Evolutionary conservation across 1,140 invertebrate species (phyloP).

Genomic region (Propsilocerus akamusi): DNA sequence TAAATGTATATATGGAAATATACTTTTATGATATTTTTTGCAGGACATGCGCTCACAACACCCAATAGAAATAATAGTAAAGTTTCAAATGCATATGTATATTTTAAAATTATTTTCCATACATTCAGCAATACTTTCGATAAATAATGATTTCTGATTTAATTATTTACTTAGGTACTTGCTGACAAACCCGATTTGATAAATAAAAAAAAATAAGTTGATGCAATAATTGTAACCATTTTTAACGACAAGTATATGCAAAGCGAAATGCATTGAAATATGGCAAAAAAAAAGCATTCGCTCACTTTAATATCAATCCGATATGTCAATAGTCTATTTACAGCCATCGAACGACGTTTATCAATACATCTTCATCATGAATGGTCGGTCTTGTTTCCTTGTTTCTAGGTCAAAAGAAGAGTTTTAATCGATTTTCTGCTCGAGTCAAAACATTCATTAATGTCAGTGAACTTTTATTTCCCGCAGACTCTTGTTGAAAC

Average conservation of each 20-base stretch:
- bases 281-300: neutral
- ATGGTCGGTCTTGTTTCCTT: neutral
- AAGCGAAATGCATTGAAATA: neutral
- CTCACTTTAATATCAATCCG: neutral
- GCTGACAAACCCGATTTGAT: neutral
- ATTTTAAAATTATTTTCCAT: too few relatives aligned
- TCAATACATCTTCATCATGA: constrained; percentile 2
- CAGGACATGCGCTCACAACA: too few relatives aligned
- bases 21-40: too few relatives aligned
- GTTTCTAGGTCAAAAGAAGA: neutral
- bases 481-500: neutral
- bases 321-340: neutral
- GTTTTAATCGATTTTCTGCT: constrained; percentile 3
- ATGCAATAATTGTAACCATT: neutral
- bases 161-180: neutral
- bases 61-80: too few relatives aligned
- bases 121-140: too few relatives aligned
- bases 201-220: neutral
- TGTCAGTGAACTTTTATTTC: constrained; percentile 1
- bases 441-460: constrained; percentile 3
- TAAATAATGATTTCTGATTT: too few relatives aligned
- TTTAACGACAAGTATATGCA: neutral
- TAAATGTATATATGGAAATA: too few relatives aligned
- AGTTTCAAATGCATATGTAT: too few relatives aligned
- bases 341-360: too few relatives aligned